These are phyloP conservation scores for Drosophila suzukii DNA, from an alignment of 1,140 invertebrate species.

Conservation along the genomic window DNA sequence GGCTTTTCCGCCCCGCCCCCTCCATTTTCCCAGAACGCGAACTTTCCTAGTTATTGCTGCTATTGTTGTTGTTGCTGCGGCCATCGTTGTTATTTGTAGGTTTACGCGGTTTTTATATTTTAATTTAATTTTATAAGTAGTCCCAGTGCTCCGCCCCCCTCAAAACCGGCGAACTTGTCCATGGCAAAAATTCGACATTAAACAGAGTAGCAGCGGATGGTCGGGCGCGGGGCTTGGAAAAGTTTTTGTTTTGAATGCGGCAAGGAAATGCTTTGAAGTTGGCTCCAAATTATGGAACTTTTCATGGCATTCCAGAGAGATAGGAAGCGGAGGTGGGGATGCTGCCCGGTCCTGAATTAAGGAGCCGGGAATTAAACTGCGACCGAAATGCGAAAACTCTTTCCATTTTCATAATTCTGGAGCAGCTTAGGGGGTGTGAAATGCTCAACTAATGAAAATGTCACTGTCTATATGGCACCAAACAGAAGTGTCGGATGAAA, in stretches of 20 bases:
- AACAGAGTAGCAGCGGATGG: slow-evolving; percentile 47
- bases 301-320: slow-evolving; percentile 33
- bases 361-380: slow-evolving; percentile 29
- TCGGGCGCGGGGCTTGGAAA: slow-evolving; percentile 41
- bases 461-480: slow-evolving; percentile 16
- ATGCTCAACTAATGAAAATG: slow-evolving; percentile 7
- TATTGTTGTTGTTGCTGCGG: slow-evolving; percentile 27
- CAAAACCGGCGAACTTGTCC: slow-evolving; percentile 48
- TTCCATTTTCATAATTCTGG: slow-evolving; percentile 22
- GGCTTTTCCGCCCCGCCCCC: slow-evolving; percentile 9
- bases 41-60: slow-evolving; percentile 33
- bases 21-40: slow-evolving; percentile 2
- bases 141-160: slow-evolving; percentile 11
- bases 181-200: slow-evolving; percentile 73
- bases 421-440: slow-evolving; percentile 9
- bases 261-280: slow-evolving; percentile 71
- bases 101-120: slow-evolving; percentile 82
- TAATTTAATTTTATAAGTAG: slow-evolving; percentile 81
- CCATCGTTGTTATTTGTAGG: slow-evolving; percentile 68
- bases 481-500: neutral
- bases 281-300: slow-evolving; percentile 57
- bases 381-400: slow-evolving; percentile 32
- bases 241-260: slow-evolving; percentile 53
- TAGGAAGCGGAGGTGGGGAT: neutral
- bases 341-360: neutral